phyloP scores from a whole-genome alignment of 2,888 invertebrate species.

The Nineta flava region DNA sequence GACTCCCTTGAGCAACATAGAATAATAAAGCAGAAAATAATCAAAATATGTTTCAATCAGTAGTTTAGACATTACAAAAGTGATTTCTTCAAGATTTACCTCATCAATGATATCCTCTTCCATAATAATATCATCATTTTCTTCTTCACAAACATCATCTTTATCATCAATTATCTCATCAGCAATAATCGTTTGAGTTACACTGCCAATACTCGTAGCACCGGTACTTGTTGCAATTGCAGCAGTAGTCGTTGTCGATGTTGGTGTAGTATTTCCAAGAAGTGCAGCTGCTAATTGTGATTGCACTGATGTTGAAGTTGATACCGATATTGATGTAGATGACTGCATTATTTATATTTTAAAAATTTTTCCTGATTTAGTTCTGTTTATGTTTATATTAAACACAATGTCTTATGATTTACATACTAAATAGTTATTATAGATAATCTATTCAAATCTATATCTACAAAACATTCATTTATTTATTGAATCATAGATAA shows the following conservation, averaged over 20 bases:
- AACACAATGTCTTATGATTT: neutral
- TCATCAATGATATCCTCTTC: conserved; percentile 37
- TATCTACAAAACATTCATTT: no score
- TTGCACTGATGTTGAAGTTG: conserved; percentile 20
- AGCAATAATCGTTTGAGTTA: no score
- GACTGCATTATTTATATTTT: neutral
- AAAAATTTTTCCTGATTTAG: neutral
- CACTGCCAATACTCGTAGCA: no score
- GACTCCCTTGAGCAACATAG: no score
- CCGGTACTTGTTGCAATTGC: no score
- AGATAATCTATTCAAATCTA: no score
- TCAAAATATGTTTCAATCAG: no score
- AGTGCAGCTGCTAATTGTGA: conserved; percentile 29
- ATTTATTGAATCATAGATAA: no score
- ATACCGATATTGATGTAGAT: neutral
- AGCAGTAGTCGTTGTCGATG: conserved; percentile 6
- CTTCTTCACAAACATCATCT: conserved; percentile 17
- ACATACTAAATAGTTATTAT: no score
- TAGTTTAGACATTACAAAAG: neutral
- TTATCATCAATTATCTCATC: no score
- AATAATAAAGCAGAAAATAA: no score
- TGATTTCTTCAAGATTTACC: conserved; percentile 39
- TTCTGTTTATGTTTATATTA: neutral
- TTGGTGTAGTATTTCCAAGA: conserved; percentile 23
- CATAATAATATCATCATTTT: conserved; percentile 33